Conservation (phyloP, 2,113 vertebrate genomes). For the Rhynchomys soricoides region DNA sequence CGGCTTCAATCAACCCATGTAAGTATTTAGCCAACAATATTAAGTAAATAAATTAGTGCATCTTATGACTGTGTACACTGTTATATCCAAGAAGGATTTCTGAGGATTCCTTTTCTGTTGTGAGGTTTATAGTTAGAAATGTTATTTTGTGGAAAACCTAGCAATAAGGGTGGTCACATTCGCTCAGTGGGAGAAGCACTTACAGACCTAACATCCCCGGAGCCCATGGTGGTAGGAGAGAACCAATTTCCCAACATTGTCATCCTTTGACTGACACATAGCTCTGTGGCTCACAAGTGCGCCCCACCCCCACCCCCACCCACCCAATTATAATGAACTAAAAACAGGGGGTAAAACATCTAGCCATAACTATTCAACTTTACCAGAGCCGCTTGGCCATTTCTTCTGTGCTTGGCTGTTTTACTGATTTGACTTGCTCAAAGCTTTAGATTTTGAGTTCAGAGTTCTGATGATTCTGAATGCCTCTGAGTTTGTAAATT, state of each 20-base stretch:
- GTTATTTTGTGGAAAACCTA: background rate
- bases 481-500: slow-evolving; percentile 12
- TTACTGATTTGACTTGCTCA: slow-evolving; percentile 18
- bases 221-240: background rate
- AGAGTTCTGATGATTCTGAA: slow-evolving; percentile 16
- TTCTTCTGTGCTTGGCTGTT: background rate
- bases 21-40: slow-evolving; percentile 13
- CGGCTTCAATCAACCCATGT: background rate
- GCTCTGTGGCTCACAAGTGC: background rate
- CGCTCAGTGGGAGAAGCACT: background rate
- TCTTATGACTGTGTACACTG: background rate
- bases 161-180: background rate
- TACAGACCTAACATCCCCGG: background rate
- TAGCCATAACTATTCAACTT: background rate
- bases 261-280: background rate
- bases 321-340: background rate
- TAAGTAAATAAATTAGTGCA: background rate
- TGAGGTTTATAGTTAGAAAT: background rate
- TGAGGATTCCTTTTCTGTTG: slow-evolving; percentile 41
- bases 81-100: background rate
- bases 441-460: slow-evolving; percentile 26
- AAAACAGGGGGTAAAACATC: background rate
- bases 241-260: too few relatives aligned
- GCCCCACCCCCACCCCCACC: background rate
- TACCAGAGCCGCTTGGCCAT: background rate